These are phyloP conservation scores for Megatriorchis doriae DNA, from an alignment of 2,113 vertebrate species.

Conservation along the genomic window DNA sequence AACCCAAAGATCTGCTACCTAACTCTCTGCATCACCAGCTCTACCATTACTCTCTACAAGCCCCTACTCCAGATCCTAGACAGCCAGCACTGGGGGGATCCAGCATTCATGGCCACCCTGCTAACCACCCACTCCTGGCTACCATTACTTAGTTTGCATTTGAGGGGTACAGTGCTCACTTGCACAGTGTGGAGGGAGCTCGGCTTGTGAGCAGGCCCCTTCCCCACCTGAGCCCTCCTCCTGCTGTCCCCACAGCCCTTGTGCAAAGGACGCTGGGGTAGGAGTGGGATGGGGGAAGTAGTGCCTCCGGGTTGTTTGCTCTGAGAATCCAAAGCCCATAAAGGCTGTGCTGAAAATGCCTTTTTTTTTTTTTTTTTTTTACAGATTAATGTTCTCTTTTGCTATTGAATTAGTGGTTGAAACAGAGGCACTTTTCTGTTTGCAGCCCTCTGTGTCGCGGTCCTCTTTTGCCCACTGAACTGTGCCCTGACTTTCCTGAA, in stretches of 20 bases:
- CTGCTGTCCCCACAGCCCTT: not conserved
- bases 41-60: not conserved
- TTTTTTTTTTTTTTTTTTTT: not conserved
- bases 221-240: not conserved
- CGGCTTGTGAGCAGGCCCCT: not conserved
- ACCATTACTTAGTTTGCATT: accelerated
- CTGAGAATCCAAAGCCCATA: not conserved
- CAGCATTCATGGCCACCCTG: not conserved
- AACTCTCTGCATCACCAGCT: not conserved
- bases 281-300: not conserved
- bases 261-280: not conserved
- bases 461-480: slow-evolving; percentile 9
- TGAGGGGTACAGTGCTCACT: not conserved
- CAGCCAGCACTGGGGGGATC: not conserved
- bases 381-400: not conserved
- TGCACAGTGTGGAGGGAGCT: not conserved
- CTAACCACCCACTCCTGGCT: not conserved
- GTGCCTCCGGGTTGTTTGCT: not conserved
- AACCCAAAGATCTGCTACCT: not conserved
- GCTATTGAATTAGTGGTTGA: not conserved
- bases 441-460: not conserved
- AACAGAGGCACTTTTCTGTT: not conserved
- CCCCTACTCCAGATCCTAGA: not conserved
- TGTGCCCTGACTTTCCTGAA: not conserved
- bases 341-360: not conserved